Percentiles rank a stretch among this genome's conserved stretches.
Evolutionary conservation across 1,140 invertebrate genomes (phyloP).

Genomic region (Meloidogyne exigua): DNA sequence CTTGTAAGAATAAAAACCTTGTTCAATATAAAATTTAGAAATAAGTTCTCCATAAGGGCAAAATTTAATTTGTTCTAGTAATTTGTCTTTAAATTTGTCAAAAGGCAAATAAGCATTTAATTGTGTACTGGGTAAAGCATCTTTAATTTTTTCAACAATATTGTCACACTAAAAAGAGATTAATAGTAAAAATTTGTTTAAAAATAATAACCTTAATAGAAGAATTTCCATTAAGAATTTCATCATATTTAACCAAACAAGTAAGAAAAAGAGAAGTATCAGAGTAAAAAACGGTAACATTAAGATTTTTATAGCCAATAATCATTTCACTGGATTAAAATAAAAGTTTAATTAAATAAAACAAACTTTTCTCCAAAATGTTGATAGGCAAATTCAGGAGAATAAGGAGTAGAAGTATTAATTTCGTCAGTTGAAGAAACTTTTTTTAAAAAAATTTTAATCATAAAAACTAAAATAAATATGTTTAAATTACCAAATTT

Average conservation of each 20-base stretch:
- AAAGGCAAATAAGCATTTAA: constrained; percentile 34
- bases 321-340: constrained; percentile 44
- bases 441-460: constrained; percentile 29
- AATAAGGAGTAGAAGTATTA: constrained; percentile 6
- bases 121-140: constrained; percentile 38
- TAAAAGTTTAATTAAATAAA: not conserved
- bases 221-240: not conserved
- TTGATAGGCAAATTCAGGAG: constrained; percentile 52
- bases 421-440: constrained; percentile 34
- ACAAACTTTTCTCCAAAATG: constrained; percentile 44
- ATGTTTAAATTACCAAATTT: constrained; percentile 43
- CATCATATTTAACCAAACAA: constrained; percentile 28
- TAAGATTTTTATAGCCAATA: constrained; percentile 49
- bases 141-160: constrained; percentile 38
- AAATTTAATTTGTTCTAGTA: constrained; percentile 34
- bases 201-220: constrained; percentile 12
- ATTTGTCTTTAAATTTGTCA: constrained; percentile 33
- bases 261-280: constrained; percentile 44
- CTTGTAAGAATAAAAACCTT: not conserved
- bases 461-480: constrained; percentile 1
- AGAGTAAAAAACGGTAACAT: constrained; percentile 35
- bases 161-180: constrained; percentile 34
- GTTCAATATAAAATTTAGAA: constrained; percentile 33
- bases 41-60: constrained; percentile 38
- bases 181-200: not conserved